These are phyloP conservation scores for Cyclina sinensis DNA, from an alignment of 1,140 invertebrate genomes.

Conservation along the genomic window DNA sequence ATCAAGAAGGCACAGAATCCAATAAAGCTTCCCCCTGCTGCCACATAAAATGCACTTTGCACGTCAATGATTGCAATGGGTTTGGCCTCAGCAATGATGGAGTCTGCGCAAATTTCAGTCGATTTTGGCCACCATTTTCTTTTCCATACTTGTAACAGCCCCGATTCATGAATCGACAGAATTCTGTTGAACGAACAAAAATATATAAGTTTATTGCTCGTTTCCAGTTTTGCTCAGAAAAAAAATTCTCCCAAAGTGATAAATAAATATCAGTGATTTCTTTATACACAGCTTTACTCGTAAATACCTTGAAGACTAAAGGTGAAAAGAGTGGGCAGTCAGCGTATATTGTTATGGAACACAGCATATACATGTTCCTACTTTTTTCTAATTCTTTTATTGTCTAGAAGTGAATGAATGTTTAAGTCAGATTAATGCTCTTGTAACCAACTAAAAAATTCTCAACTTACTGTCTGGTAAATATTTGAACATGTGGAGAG, in stretches of 20 bases:
- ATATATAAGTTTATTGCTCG: not conserved
- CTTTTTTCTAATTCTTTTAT: no score
- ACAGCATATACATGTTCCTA: no score
- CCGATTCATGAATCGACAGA: constrained; percentile 54
- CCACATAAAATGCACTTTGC: constrained; percentile 35
- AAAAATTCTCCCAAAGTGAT: no score
- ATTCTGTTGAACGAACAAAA: constrained; percentile 43
- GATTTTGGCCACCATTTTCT: constrained; percentile 58
- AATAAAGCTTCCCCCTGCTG: constrained; percentile 25
- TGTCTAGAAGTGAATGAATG: no score
- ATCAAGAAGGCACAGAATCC: constrained; percentile 19
- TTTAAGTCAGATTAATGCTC: no score
- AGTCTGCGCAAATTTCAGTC: not conserved
- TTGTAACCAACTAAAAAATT: no score
- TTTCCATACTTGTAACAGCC: constrained; percentile 54
- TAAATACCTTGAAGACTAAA: no score
- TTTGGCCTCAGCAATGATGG: constrained; percentile 39
- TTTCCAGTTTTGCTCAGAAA: not conserved
- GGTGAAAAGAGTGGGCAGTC: no score
- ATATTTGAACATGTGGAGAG: constrained; percentile 44
- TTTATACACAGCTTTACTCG: no score
- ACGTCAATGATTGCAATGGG: constrained; percentile 44
- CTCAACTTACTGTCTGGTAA: constrained; percentile 22
- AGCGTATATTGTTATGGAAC: no score
- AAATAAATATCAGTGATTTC: no score